Base-by-base conservation (phyloP, 1,140 invertebrate species). In the Drosophila nasuta region DNA sequence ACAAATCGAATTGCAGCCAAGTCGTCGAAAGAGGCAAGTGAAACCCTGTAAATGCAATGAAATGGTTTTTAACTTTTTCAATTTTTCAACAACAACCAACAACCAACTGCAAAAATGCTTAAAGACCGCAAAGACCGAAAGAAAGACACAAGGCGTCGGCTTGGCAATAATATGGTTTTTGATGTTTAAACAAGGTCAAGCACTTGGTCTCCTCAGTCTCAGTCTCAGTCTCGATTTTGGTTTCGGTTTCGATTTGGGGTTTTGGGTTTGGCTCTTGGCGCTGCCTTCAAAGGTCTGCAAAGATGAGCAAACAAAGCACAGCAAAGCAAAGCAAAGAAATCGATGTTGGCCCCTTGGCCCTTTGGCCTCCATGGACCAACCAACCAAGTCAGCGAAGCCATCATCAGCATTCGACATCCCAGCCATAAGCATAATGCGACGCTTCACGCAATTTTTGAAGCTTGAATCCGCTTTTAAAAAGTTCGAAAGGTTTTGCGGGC, bases 11-110 rank as follows among this genome's bases (percentile, higher is more conserved):
- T 73, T 80, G 83, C 80, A 64, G 66, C 59, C 83, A 71, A 71
- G 66, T 54, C 64, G 20, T 25, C 60, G 33, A 20, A 71, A 69
- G 63, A n/a, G 66, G 58, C 83, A 81, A 81, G 85, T 89, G 85
- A 88, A 88, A 81, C 85, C 85, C 85, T 79, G 67, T 81, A 88
- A 88, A 83, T 88, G 85, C 85, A 88, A 88, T 88, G 85, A 88
- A 88, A 88, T 88, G 85, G 81, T 78, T 89, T 88, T 88, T 81
- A 88, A 89, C 83, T 85, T 89, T 80, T 81, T 81, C 85, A 83
- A 88, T 88, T 88, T 88, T 87, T 88, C 83, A 88, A 72, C 80
- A 49, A 38, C 56, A 10, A 25, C 35, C 2, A 20, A 33, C 13
- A 54, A 17, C 56, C 56, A 65, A 46, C 38, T 65, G 62, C 20